These are phyloP conservation scores for Aspidoscelis tigris DNA, from an alignment of 2,113 vertebrate genomes.

Conservation along the genomic window DNA sequence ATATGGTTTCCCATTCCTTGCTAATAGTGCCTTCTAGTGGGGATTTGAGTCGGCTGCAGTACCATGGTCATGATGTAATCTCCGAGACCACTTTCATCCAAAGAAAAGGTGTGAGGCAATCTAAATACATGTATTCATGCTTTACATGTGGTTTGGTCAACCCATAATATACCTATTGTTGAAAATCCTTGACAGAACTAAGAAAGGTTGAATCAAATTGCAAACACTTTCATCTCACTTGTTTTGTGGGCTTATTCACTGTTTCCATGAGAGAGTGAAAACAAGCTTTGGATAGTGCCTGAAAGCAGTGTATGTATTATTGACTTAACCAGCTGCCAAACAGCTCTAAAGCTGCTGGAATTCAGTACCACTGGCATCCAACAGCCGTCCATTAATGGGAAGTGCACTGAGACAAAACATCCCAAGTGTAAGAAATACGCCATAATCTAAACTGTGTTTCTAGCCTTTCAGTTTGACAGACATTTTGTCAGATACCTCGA, in stretches of 20 bases:
- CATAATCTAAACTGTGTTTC: not conserved
- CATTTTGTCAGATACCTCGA: not conserved
- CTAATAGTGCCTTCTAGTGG: not conserved
- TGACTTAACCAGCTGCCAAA: not conserved
- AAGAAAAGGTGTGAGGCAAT: not conserved
- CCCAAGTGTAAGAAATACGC: not conserved
- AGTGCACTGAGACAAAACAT: not conserved
- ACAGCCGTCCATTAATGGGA: not conserved
- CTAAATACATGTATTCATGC: not conserved
- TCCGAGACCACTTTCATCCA: not conserved
- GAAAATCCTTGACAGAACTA: not conserved
- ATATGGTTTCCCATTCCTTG: not conserved
- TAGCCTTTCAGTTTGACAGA: conserved; percentile 10
- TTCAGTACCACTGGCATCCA: not conserved
- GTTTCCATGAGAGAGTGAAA: not conserved
- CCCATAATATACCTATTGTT: not conserved
- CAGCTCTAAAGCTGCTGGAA: not conserved
- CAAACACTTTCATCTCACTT: not conserved
- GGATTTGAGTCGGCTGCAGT: not conserved
- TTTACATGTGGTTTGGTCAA: not conserved
- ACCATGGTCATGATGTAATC: not conserved
- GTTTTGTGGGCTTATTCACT: not conserved
- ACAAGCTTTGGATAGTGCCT: not conserved
- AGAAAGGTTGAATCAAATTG: not conserved
- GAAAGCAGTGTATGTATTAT: not conserved